A percentile compares a stretch with the other conserved stretches of the same genome.
Evolutionary conservation across 2,113 vertebrate genomes (phyloP).

Genomic region (Genyomyrus donnyi): DNA sequence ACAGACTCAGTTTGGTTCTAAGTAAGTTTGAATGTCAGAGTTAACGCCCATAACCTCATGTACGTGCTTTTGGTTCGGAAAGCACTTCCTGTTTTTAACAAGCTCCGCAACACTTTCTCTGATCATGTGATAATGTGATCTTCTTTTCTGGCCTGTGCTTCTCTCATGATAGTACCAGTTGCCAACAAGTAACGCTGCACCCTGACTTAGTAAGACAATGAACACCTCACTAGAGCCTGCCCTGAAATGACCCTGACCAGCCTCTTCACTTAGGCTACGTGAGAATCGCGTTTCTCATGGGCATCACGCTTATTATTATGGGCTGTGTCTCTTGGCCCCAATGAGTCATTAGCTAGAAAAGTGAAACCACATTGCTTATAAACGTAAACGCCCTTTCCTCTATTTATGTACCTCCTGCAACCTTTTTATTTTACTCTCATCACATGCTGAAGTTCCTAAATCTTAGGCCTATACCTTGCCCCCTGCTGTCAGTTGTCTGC

Average conservation of each 20-base stretch:
- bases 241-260: neutral
- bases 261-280: neutral
- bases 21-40: neutral
- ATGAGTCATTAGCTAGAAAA: neutral
- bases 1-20: neutral
- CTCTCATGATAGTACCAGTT: neutral
- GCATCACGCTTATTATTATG: neutral
- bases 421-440: neutral
- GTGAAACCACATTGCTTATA: neutral
- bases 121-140: neutral
- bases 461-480: neutral
- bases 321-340: neutral
- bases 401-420: neutral
- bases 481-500: neutral
- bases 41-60: neutral
- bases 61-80: neutral
- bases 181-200: neutral
- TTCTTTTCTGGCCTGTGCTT: neutral
- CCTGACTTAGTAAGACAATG: neutral
- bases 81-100: neutral
- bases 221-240: neutral
- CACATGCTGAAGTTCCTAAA: neutral
- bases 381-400: neutral
- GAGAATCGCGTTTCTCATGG: neutral
- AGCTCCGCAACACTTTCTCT: neutral